A percentile compares a stretch with the other conserved stretches of the same genome.
These are phyloP conservation scores for Lymantria monacha DNA, from an alignment of 2,888 invertebrate genomes.

Conservation along the genomic window DNA sequence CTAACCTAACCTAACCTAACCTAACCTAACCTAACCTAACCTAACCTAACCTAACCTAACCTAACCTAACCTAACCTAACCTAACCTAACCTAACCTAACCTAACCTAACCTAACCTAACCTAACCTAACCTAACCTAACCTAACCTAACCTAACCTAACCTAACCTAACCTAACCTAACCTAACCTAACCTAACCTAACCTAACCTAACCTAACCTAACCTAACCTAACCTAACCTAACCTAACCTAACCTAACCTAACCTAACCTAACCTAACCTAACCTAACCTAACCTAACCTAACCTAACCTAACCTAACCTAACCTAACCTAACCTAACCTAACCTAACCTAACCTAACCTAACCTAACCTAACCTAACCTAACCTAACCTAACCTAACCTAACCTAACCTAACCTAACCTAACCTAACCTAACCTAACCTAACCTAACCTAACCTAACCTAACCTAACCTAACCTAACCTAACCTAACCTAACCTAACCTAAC, in stretches of 20 bases:
- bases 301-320: no score
- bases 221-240: slow-evolving; percentile 31
- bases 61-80: slow-evolving; percentile 16
- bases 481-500: no score
- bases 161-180: slow-evolving; percentile 13
- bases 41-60: slow-evolving; percentile 24
- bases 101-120: slow-evolving; percentile 18
- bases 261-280: slow-evolving; percentile 25
- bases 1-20: slow-evolving; percentile 23
- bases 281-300: no score
- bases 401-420: no score
- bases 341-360: no score
- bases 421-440: no score
- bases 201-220: slow-evolving; percentile 24
- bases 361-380: no score
- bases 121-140: slow-evolving; percentile 11
- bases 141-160: slow-evolving; percentile 25
- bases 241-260: slow-evolving; percentile 25
- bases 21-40: background rate
- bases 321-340: no score
- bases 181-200: slow-evolving; percentile 19
- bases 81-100: slow-evolving; percentile 13
- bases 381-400: no score
- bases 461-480: no score
- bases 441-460: no score